Conservation (phyloP, 2,113 vertebrate genomes). For the Illadopsis cleaveri region DNA sequence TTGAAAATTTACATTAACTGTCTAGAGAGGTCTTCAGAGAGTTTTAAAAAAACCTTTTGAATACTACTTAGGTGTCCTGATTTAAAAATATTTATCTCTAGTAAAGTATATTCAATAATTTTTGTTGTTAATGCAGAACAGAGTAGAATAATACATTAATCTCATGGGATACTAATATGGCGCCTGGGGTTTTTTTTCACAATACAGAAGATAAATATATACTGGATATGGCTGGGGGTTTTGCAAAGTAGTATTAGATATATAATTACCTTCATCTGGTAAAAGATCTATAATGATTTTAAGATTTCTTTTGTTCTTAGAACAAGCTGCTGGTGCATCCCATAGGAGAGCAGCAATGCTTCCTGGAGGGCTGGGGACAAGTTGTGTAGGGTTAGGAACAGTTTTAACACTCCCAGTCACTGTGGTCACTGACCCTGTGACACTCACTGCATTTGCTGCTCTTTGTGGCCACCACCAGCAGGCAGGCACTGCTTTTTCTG, state of each 20-base stretch:
- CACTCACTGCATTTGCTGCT: neutral
- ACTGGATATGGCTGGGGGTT: neutral
- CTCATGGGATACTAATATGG: neutral
- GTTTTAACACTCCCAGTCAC: fast-evolving
- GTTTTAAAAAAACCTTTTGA: neutral
- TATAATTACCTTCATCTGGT: neutral
- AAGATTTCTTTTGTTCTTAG: neutral
- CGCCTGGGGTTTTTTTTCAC: neutral
- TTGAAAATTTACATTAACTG: neutral
- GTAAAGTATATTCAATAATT: neutral
- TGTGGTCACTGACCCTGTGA: fast-evolving
- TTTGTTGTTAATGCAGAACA: neutral
- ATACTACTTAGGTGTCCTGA: neutral
- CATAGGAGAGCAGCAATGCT: neutral
- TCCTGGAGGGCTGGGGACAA: neutral
- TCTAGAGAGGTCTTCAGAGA: neutral
- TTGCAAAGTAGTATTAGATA: neutral
- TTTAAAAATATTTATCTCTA: neutral
- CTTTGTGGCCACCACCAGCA: neutral
- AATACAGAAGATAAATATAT: neutral
- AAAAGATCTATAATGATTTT: neutral
- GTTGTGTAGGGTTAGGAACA: neutral
- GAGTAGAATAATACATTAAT: neutral
- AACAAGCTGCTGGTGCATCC: neutral
- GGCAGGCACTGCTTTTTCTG: neutral